phyloP scores from a whole-genome alignment of 2,113 vertebrate genomes.

The Loxodonta africana region DNA sequence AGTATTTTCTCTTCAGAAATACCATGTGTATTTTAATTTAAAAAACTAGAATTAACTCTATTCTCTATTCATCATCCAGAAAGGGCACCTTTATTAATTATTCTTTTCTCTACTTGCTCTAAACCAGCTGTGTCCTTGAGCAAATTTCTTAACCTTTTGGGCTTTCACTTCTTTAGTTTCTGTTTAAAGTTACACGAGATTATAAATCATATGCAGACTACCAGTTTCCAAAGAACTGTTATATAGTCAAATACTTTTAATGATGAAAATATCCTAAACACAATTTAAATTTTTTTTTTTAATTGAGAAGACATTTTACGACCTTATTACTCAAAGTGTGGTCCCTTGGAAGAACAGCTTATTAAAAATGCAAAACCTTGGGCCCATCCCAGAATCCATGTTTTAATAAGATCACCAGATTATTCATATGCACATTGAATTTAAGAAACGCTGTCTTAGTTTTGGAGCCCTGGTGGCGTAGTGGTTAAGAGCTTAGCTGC shows the following conservation, averaged over 20 bases:
- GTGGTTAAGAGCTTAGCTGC: too few relatives aligned
- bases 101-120: neutral
- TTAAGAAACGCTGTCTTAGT: neutral
- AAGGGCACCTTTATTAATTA: neutral
- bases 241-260: neutral
- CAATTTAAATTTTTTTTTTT: slow-evolving; percentile 2
- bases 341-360: neutral
- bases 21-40: neutral
- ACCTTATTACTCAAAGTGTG: neutral
- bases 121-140: neutral
- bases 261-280: slow-evolving; percentile 26
- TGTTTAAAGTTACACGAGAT: neutral
- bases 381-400: neutral
- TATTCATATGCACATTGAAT: neutral
- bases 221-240: slow-evolving; percentile 31
- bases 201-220: neutral
- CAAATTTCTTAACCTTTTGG: neutral
- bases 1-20: slow-evolving; percentile 42
- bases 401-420: neutral
- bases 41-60: neutral
- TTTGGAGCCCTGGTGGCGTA: neutral
- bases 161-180: slow-evolving; percentile 28
- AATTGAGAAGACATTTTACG: neutral
- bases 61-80: slow-evolving; percentile 9
- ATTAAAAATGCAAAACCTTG: neutral